Conservation (phyloP, 2,888 invertebrate genomes). For the Bellardia pandia region DNA sequence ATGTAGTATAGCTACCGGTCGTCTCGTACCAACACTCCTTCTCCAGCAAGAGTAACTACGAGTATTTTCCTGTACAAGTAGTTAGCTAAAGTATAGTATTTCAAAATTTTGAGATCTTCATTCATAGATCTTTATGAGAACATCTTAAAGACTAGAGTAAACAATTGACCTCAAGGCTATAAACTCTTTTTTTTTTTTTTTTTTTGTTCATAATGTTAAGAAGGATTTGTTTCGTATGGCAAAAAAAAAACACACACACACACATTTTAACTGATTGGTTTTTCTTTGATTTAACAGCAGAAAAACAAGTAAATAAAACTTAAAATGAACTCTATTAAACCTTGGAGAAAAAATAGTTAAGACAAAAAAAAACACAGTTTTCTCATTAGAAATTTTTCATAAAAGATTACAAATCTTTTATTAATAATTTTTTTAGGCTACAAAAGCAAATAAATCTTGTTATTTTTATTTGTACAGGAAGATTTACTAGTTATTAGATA, state of each 20-base stretch:
- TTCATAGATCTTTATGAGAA: slow-evolving; percentile 83
- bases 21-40: not conserved
- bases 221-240: slow-evolving; percentile 41
- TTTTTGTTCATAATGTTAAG: not conserved
- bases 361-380: slow-evolving; percentile 29
- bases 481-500: slow-evolving; percentile 61
- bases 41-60: not conserved
- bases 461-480: slow-evolving; percentile 41
- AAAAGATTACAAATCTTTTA: slow-evolving; percentile 64
- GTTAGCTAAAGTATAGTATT: slow-evolving; percentile 64
- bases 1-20: no score
- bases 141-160: slow-evolving; percentile 78
- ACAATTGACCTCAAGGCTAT: slow-evolving; percentile 70
- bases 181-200: slow-evolving; percentile 28
- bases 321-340: slow-evolving; percentile 81
- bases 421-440: slow-evolving; percentile 48
- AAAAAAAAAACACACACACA: not conserved
- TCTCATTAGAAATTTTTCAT: slow-evolving; percentile 66
- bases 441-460: slow-evolving; percentile 67
- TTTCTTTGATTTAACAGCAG: slow-evolving; percentile 64
- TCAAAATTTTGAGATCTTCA: slow-evolving; percentile 81
- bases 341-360: slow-evolving; percentile 63
- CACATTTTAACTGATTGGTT: slow-evolving; percentile 74
- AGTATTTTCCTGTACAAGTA: slow-evolving; percentile 20
- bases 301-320: slow-evolving; percentile 24